phyloP scores from a whole-genome alignment of 2,113 vertebrate genomes.

The Orthonyx spaldingii region DNA sequence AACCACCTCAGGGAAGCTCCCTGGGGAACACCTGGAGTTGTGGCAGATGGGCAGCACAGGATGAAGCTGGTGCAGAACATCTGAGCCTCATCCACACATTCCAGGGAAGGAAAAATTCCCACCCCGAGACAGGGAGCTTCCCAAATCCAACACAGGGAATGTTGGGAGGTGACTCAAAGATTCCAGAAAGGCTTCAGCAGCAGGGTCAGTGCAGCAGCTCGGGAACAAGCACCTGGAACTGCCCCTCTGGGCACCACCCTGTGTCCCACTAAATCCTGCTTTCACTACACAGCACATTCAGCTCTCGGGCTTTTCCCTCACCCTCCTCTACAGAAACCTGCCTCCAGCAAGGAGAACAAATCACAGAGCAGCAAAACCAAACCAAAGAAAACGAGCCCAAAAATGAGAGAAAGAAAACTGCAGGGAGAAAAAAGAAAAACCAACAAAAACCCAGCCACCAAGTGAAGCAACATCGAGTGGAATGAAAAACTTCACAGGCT shows the following conservation, averaged over 20 bases:
- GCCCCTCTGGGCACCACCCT: not conserved
- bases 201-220: not conserved
- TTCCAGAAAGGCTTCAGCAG: not conserved
- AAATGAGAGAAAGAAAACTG: conserved; percentile 12
- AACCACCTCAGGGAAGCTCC: not conserved
- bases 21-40: not conserved
- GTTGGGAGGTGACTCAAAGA: not conserved
- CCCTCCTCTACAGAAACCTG: conserved; percentile 82
- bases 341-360: conserved; percentile 70
- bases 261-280: conserved; percentile 78
- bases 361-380: conserved; percentile 48
- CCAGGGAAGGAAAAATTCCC: not conserved
- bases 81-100: not conserved
- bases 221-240: not conserved
- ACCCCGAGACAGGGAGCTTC: fast-evolving
- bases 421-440: not conserved
- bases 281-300: conserved; percentile 84
- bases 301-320: conserved; percentile 77
- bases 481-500: conserved; percentile 1
- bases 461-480: not conserved
- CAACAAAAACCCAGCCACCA: not conserved
- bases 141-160: not conserved
- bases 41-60: not conserved
- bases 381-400: conserved; percentile 27
- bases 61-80: not conserved